Evolutionary conservation across 1,140 invertebrate genomes (phyloP), one percentile per base, ranked within the genome.

Genomic region (Lepidurus packardi): DNA sequence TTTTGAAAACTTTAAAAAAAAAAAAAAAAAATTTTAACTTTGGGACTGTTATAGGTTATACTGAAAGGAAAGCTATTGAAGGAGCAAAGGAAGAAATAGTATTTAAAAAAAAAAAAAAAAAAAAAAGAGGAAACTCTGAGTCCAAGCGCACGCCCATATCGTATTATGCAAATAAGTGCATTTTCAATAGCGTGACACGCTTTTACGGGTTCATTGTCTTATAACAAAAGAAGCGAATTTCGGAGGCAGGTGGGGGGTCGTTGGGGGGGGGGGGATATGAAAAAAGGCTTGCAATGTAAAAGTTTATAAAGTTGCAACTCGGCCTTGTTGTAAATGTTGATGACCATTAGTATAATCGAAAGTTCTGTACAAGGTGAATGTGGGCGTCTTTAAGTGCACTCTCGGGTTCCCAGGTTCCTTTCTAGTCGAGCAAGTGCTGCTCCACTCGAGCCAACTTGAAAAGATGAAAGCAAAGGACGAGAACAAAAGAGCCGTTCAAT

Each of bases 361-460:
- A 16, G 21, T n/a, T 13, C 16, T 7, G 53, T 21, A 13, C 9
- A 21, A 65, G 53, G 53, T n/a, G 53, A 21, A 65, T 65, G 53
- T 65, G 53, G 53, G 53, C 53, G 53, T 65, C 53, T 16, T 65
- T 21, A 65, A 65, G 53, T 65, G 53, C 53, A 65, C 53, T 65
- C 53, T n/a, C 53, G 53, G 53, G 16, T 65, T 16, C 16, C 53
- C 16, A 21, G 21, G 0, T 65, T 65, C 53, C 53, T n/a, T 13
- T n/a, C 16, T 21, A 65, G 53, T n/a, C 53, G 53, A 21, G 53
- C 53, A 21, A 65, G 53, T 21, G 53, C 13, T 65, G n/a, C 3
- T 9, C 16, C 53, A 65, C 53, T 65, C 53, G 53, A 65, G 53
- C 21, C 13, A 65, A 65, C 53, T 65, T 7, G 9, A 21, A 65